Base-by-base conservation (phyloP, 2,888 invertebrate genomes). In the Machimus atricapillus region DNA sequence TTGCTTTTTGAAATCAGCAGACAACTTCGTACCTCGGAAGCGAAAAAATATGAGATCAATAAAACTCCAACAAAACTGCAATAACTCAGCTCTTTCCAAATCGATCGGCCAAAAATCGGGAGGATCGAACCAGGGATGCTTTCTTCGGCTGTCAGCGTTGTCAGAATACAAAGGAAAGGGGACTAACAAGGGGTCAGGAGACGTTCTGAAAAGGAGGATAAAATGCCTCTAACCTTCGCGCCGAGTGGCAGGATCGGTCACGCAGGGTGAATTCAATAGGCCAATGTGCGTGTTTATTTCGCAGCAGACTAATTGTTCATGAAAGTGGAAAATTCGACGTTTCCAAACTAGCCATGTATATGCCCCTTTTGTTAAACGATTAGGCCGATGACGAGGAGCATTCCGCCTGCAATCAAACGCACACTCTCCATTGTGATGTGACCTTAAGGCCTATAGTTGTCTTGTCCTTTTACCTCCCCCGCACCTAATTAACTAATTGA, bases 261-360 rank as follows among this genome's bases (percentile, higher is more conserved):
- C 82, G 82, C 82, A 37, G 56, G 19, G 31, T 19, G 66, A 82
- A 27, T 56, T 82, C 14, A 82, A 82, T 82, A 34, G 58, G 19
- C 52, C 56, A 58, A 34, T 82, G 82, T 82, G 82, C 82, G 52
- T 82, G 82, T 82, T 52, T 82, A 82, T 82, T 56, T 58, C 52
- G 58, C 16, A 82, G 58, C 34, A 16, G 27, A 58, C 82, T 56
- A 82, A 82, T 82, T 82, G 82, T 37, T 82, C 82, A 82, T 5
- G 58, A 82, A 82, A 58, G 82, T 82, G 82, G 82, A 82, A 82
- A 82, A 58, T 82, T 82, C 82, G 58, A 52, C 82, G 58, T 82
- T 78, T 82, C 34, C 82, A 82, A 37, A 82, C 34, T 56, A 34
- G n/a, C 27, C 82, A 37, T 58, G 31, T 7, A 31, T 46, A 43